Evolutionary conservation across 2,888 invertebrate species (phyloP).

Genomic region (Zele albiditarsus): DNA sequence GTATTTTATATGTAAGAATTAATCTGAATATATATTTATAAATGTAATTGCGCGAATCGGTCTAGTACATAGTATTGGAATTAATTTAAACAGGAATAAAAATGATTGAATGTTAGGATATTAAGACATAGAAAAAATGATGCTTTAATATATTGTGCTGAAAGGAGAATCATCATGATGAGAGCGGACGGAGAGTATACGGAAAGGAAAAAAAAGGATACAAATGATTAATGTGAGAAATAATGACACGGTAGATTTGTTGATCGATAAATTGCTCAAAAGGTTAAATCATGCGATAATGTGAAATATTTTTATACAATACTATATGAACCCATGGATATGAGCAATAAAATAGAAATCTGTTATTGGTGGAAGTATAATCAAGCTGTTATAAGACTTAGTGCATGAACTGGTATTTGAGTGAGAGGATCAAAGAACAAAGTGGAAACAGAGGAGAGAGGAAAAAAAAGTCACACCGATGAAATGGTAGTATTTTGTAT

Average conservation of each 20-base stretch:
- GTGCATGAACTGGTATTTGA: conserved; percentile 16
- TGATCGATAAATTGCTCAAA: conserved; percentile 52
- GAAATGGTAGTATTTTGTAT: conserved; percentile 49
- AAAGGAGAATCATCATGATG: conserved; percentile 14
- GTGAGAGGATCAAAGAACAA: background rate
- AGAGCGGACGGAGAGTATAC: conserved; percentile 16
- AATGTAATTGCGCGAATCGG: conserved; percentile 33
- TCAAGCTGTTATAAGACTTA: conserved; percentile 50
- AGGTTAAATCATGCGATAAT: conserved; percentile 41
- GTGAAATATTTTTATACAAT: conserved; percentile 61
- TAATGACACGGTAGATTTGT: conserved; percentile 5
- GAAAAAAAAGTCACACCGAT: background rate
- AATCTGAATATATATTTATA: conserved; percentile 31
- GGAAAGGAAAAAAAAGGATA: conserved; percentile 25
- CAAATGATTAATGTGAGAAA: conserved; percentile 20
- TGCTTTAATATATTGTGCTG: conserved; percentile 18
- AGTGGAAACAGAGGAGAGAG: too few species aligned
- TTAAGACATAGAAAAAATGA: conserved; percentile 37
- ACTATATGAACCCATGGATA: conserved; percentile 44
- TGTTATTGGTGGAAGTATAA: conserved; percentile 38
- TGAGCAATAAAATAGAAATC: conserved; percentile 49
- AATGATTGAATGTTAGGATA: conserved; percentile 29
- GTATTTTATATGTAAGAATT: conserved; percentile 59
- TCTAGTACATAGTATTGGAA: conserved; percentile 39
- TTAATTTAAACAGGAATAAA: conserved; percentile 6